Evolutionary conservation across 2,888 invertebrate genomes (phyloP).

Genomic region (Phengaris arion): DNA sequence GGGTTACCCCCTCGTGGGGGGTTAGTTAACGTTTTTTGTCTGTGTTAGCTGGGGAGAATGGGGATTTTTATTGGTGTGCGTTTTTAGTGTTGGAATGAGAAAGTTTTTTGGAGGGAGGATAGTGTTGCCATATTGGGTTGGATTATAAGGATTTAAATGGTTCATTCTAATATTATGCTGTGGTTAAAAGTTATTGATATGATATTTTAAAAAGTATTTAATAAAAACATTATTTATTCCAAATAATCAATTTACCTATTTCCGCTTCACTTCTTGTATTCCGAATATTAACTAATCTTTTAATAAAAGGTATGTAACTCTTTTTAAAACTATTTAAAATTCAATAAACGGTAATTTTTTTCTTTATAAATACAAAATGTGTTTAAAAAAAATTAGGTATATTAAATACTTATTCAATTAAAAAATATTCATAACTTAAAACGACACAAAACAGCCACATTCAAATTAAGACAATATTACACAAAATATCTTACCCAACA

Average conservation of each 20-base stretch:
- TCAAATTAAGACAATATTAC: neutral
- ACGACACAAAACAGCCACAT: neutral
- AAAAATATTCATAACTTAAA: slow-evolving; percentile 4
- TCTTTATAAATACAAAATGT: too few species aligned
- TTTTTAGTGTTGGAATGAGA: slow-evolving; percentile 42
- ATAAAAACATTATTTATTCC: too few species aligned
- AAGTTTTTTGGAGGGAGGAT: slow-evolving; percentile 40
- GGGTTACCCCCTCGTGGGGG: slow-evolving; percentile 48
- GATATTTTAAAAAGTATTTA: neutral
- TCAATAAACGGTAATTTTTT: too few species aligned
- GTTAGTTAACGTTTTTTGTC: slow-evolving; percentile 74
- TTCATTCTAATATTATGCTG: neutral
- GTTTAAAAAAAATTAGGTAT: too few species aligned
- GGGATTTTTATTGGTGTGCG: slow-evolving; percentile 65
- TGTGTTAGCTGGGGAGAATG: slow-evolving; percentile 51
- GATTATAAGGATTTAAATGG: slow-evolving; percentile 11
- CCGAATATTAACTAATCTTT: too few species aligned
- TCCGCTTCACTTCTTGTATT: too few species aligned
- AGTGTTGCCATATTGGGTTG: slow-evolving; percentile 29
- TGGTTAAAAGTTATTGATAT: neutral
- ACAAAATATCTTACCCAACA: neutral
- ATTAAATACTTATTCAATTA: too few species aligned
- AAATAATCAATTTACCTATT: too few species aligned
- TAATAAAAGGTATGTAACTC: too few species aligned
- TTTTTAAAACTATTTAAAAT: too few species aligned